Base-by-base conservation (phyloP, 2,888 invertebrate genomes). In the Eupelmus urozonus region DNA sequence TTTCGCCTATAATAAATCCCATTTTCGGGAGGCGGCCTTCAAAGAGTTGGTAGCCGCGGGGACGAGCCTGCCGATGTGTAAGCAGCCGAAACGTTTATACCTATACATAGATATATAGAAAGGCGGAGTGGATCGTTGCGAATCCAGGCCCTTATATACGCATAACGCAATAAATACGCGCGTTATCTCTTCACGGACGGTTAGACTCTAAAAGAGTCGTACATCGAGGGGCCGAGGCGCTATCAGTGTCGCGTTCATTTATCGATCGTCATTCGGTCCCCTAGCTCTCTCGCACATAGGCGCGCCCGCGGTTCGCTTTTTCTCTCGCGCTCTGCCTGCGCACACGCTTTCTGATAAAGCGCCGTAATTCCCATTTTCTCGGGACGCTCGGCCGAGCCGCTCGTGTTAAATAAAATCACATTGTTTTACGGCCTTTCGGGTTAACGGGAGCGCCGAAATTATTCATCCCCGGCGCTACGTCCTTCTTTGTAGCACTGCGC, bases 161-260 rank as follows among this genome's bases (percentile, higher is more conserved):
- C 73, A 70, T 72, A 80, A 80, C 57, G 79, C 79, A 81, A 83
- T 82, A 82, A 83, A 83, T 83, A 80, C 79, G 76, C 82, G 82
- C 83, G 82, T 83, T 87, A 87, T 87, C 87, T 84, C 84, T 87
- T 87, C 84, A 87, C 86, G 87, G 85, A 83, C 87, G 85, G 85
- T 87, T 87, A 87, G 81, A 81, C 85, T 82, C 85, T 82, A 85
- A 87, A 87, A 87, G 87, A 86, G 83, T 85, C 86, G 84, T 83
- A 83, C 78, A 73, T 77, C 69, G 57, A 59, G 65, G 71, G 73
- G 59, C 18, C 60, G 70, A 65, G 75, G 29, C 69, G 70, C 51
- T 71, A 71, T 67, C 60, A 59, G 25, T 42, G 59, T 34, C 60
- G 57, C 84, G 82, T 85, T 86, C 85, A 85, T 65, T 84, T 85